These are phyloP conservation scores for Microcebus tavaratra DNA, from an alignment of 2,113 vertebrate species.

Conservation along the genomic window DNA sequence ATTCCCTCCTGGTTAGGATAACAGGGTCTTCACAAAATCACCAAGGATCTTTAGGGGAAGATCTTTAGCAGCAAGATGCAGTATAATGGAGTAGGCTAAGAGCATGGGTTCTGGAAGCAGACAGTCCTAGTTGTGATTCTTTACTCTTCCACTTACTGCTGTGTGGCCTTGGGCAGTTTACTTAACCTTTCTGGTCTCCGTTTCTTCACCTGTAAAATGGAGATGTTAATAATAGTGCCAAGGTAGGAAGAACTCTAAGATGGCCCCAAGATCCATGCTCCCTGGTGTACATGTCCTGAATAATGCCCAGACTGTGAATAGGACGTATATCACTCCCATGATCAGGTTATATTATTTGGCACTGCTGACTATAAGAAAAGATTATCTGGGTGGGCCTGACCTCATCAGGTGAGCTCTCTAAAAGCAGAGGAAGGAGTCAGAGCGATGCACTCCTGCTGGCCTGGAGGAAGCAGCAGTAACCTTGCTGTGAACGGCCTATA, in stretches of 20 bases:
- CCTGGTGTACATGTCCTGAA: accelerated
- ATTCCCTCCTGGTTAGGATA: neutral
- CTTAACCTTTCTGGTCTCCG: neutral
- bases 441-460: neutral
- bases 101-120: neutral
- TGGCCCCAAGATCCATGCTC: neutral
- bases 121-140: neutral
- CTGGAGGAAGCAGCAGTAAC: neutral
- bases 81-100: neutral
- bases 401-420: neutral
- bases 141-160: neutral
- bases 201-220: neutral
- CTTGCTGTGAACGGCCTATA: neutral
- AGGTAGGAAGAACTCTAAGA: neutral
- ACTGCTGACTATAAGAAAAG: neutral
- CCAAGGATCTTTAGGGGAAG: neutral
- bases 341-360: neutral
- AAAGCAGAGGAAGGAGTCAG: neutral
- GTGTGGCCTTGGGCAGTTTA: neutral
- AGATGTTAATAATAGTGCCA: neutral
- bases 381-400: neutral
- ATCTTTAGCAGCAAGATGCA: neutral
- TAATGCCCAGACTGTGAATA: neutral
- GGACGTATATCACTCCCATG: neutral
- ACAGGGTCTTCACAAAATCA: neutral